phyloP scores from a whole-genome alignment of 2,113 vertebrate species.

The Cathartes aura region DNA sequence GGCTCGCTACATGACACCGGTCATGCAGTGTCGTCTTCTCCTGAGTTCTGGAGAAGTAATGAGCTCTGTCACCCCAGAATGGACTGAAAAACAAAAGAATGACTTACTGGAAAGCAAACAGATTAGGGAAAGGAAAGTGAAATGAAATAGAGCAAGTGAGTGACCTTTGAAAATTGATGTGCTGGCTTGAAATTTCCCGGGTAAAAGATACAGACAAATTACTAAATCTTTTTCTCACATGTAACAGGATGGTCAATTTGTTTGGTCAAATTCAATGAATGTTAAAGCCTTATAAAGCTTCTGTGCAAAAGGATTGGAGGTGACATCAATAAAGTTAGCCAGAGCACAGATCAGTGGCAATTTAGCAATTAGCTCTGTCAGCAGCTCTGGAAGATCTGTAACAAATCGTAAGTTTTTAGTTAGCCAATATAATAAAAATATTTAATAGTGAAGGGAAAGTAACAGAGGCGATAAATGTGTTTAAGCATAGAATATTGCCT shows the following conservation, averaged over 20 bases:
- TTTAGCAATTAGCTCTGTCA: constrained; percentile 46
- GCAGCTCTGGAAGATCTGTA: constrained; percentile 25
- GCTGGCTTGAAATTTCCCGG: constrained; percentile 19
- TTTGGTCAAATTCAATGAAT: constrained; percentile 44
- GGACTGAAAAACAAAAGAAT: not conserved
- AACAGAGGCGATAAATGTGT: not conserved
- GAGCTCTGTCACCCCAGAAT: not conserved
- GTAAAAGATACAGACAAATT: constrained; percentile 33
- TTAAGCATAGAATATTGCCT: constrained; percentile 10
- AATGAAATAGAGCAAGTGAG: not conserved
- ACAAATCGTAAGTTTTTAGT: constrained; percentile 44
- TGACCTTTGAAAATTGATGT: constrained; percentile 26
- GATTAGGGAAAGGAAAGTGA: not conserved
- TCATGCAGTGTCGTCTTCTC: not conserved
- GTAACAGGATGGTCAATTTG: constrained; percentile 18
- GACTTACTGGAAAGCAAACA: constrained; percentile 1
- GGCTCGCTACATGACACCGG: not conserved
- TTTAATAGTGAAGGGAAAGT: not conserved
- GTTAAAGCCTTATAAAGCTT: constrained; percentile 12
- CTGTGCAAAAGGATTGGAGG: constrained; percentile 2
- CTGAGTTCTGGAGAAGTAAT: not conserved
- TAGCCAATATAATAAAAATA: constrained; percentile 18
- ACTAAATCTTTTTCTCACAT: not conserved
- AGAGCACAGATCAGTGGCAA: not conserved
- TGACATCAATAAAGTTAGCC: constrained; percentile 38